Percentiles rank a stretch among this genome's conserved stretches.
phyloP scores from a whole-genome alignment of 1,140 invertebrate genomes.

The Amphibalanus amphitrite region DNA sequence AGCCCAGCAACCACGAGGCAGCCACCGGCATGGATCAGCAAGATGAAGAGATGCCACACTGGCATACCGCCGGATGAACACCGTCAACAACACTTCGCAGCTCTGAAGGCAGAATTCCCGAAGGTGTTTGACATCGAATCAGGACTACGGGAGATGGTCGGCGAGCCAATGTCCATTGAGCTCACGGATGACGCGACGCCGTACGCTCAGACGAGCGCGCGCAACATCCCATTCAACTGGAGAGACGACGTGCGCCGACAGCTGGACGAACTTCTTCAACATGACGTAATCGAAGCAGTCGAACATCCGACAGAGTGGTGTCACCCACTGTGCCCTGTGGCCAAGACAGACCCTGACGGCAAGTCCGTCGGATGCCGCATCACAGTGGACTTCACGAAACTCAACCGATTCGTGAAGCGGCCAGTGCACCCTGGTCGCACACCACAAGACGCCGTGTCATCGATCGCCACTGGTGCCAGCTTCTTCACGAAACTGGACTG shows the following conservation, averaged over 20 bases:
- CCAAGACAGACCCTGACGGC: neutral
- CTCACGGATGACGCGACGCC: neutral
- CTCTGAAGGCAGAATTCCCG: no score
- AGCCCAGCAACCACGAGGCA: no score
- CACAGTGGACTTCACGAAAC: neutral
- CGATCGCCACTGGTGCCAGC: neutral
- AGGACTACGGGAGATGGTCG: constrained; percentile 6
- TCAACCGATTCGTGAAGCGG: neutral
- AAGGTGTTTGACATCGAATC: no score
- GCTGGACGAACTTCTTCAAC: neutral
- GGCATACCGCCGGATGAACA: no score
- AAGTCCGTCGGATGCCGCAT: neutral
- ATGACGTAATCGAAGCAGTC: constrained; percentile 1
- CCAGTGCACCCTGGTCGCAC: neutral
- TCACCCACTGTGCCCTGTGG: constrained; percentile 4
- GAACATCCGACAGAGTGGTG: constrained; percentile 7
- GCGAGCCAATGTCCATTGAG: neutral
- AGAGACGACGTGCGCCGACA: constrained; percentile 1
- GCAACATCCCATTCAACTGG: constrained; percentile 8
- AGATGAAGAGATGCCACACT: no score
- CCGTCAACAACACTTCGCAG: no score
- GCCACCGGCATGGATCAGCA: no score
- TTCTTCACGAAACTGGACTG: neutral
- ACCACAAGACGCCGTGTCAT: neutral
- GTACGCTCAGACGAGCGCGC: neutral